A percentile compares a stretch with the other conserved stretches of the same genome.
Evolutionary conservation across 2,113 vertebrate species (phyloP).

Genomic region (Etia nguti): DNA sequence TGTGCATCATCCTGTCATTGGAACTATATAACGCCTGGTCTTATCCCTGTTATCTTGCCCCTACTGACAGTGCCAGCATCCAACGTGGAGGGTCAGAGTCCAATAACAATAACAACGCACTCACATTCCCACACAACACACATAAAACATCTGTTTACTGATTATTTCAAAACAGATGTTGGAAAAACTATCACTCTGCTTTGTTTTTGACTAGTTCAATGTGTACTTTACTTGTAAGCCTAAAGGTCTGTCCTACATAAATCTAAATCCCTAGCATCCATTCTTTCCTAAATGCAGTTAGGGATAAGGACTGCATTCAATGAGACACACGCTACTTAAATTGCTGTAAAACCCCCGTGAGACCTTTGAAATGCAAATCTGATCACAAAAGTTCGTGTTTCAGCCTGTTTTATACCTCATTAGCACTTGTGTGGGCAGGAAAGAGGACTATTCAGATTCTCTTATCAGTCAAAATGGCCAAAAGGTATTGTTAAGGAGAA

Average conservation of each 20-base stretch:
- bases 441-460: neutral
- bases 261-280: neutral
- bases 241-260: neutral
- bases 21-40: neutral
- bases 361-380: neutral
- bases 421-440: constrained; percentile 7
- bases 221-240: neutral
- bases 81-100: constrained; percentile 76
- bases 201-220: neutral
- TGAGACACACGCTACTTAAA: neutral
- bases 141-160: neutral
- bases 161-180: neutral
- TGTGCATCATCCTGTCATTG: neutral
- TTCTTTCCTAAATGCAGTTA: neutral
- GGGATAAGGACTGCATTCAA: neutral
- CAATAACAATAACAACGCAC: constrained; percentile 28
- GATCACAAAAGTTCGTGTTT: neutral
- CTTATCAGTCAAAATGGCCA: constrained; percentile 21
- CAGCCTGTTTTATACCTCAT: neutral
- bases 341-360: neutral
- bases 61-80: constrained; percentile 9
- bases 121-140: neutral
- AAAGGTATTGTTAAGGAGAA: neutral
- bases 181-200: neutral
- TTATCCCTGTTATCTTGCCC: neutral